Evolutionary conservation across 2,797 vertebrate species (phyloP).

Genomic region (Acomys russatus): DNA sequence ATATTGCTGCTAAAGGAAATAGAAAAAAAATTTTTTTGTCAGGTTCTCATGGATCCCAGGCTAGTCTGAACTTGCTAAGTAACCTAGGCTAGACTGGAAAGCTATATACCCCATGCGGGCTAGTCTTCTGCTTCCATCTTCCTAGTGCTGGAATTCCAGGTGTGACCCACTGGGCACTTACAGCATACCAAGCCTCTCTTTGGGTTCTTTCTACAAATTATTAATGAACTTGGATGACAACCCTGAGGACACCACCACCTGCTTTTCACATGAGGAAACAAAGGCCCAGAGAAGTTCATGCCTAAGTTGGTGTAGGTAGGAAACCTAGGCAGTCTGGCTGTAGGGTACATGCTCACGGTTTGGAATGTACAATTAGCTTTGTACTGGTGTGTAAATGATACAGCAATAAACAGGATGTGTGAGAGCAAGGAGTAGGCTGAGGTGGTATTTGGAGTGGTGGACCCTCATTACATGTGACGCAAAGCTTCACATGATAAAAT

Average conservation of each 20-base stretch:
- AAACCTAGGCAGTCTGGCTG: not conserved
- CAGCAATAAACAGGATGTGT: not conserved
- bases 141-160: not conserved
- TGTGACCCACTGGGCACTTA: not conserved
- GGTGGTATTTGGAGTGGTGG: not conserved
- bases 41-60: not conserved
- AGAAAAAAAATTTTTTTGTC: not conserved
- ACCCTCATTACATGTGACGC: not conserved
- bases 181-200: not conserved
- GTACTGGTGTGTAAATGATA: not conserved
- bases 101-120: too few species aligned
- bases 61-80: not conserved
- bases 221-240: not conserved
- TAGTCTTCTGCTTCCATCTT: not conserved
- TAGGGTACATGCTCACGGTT: not conserved
- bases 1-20: not conserved
- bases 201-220: not conserved
- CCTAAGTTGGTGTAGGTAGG: not conserved
- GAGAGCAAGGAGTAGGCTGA: not conserved
- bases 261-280: conserved; percentile 7
- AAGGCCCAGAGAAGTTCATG: not conserved
- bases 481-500: not conserved
- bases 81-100: not conserved
- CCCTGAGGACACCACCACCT: not conserved
- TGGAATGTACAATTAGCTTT: not conserved